Evolutionary conservation across 37 sponge, comb jelly and placozoan species (phyloP), one percentile per base, ranked within the genome.

Genomic region (Beroe forskalii): DNA sequence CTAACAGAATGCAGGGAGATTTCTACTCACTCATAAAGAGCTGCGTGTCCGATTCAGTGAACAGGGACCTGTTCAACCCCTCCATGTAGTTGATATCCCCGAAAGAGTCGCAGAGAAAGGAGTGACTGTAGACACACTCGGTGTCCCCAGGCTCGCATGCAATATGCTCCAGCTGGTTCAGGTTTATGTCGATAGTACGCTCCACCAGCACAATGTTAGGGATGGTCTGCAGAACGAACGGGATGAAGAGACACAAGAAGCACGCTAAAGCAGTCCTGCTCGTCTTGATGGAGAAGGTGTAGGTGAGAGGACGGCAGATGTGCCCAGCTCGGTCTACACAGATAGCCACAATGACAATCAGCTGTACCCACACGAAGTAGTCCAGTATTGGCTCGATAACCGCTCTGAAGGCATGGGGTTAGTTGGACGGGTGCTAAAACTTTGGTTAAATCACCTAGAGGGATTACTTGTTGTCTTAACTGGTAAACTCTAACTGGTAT

Each of bases 321-420:
- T 80, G 86, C 28, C 86, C 86, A 40, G 86, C 86, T 44, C 86
- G 24, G 86, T 80, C 86, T 48, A 44, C 30, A 44, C 86, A 80
- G 55, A 80, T 80, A 80, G 86, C 86, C 43, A 80, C 86, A 30
- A 80, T 37, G 28, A 80, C 14, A 9, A 80, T 3, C 3, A 80
- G 86, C 22, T 80, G 86, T 17, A 80, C 6, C 86, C 86, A 80
- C 86, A 38, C 40, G 24, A 42, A 22, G 55, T 42, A 80, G 43
- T 80, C 86, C 55, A 43, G 25, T 30, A 80, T 3, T 23, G 55
- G 44, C 8, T 42, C 35, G 3, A 38, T 37, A 22, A 42, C 31
- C 19, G 86, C 86, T 25, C 86, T 80, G 86, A 24, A 37, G 67
- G n/a, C n/a, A n/a, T n/a, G n/a, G n/a, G n/a, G n/a, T n/a, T n/a